Percentiles rank a stretch among this genome's conserved stretches.
phyloP scores from a whole-genome alignment of 1,140 invertebrate species.

The Aleiodes sp. region DNA sequence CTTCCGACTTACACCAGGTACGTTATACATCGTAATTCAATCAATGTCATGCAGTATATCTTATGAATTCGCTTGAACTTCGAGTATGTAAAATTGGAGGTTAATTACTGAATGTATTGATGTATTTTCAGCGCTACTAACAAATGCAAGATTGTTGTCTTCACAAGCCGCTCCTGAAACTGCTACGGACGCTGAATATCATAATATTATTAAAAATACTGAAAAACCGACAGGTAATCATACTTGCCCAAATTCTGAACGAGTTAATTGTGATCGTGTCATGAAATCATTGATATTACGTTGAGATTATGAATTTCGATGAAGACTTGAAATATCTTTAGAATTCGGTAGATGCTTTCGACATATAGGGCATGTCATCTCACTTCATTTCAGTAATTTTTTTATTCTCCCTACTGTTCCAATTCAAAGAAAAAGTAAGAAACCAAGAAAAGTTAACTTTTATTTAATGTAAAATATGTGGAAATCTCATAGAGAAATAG shows the following conservation, averaged over 20 bases:
- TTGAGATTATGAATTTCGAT: too few relatives aligned
- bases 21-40: neutral
- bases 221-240: conserved; percentile 69
- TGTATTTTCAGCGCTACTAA: conserved; percentile 15
- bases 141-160: conserved; percentile 45
- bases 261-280: neutral
- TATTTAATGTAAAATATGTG: too few relatives aligned
- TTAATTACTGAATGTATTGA: conserved; percentile 21
- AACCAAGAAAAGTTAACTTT: too few relatives aligned
- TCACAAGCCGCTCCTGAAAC: conserved; percentile 50
- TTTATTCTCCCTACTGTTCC: too few relatives aligned
- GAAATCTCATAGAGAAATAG: too few relatives aligned
- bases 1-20: conserved; percentile 41
- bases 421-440: too few relatives aligned
- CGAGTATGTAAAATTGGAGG: conserved; percentile 13
- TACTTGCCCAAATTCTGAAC: neutral
- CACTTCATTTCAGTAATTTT: too few relatives aligned
- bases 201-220: conserved; percentile 66
- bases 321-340: too few relatives aligned
- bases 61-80: neutral
- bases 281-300: neutral
- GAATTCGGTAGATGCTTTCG: too few relatives aligned
- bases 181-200: conserved; percentile 53
- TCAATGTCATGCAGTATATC: neutral
- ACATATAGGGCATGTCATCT: too few relatives aligned